Evolutionary conservation across 2,113 vertebrate species (phyloP), one percentile per base, ranked within the genome.

Genomic region (Emydura subglobosa): DNA sequence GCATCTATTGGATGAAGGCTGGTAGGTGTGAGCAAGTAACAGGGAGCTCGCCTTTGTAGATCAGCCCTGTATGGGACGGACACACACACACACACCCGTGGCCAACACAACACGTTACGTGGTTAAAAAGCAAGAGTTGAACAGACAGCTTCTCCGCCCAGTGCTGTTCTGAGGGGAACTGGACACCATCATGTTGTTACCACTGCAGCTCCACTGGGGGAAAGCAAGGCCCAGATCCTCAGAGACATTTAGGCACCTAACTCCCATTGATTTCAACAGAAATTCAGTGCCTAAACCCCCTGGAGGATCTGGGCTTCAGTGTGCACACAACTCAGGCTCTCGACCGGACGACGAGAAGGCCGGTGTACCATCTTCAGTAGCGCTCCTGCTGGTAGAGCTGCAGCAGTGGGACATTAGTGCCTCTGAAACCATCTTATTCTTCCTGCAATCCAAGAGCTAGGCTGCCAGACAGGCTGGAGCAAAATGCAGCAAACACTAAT

Each of bases 381-480:
- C 25, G 2, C 25, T 31, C 59, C 54, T 39, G 78, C 59, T 55
- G n/a, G 34, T 68, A 17, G 14, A n/a, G 65, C 68, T 39, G 19
- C 68, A 59, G 7, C 57, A 9, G n/a, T 22, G 53, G 82, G 88
- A 49, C 49, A 7, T 4, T 0, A 4, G 80, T 11, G 89, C 1
- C 10, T 17, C 68, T 1, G 4, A 74, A 61, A n/a, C 53, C 0
- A 0, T 68, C 34, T 7, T n/a, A 11, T 68, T 68, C 65, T n/a
- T 6, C 59, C 54, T 7, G 10, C 59, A 49, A 8, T 53, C n/a
- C 34, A 21, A 39, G 21, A 25, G 80, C 0, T 51, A 55, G 27
- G 55, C 31, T 87, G 76, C 42, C 42, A 22, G 92, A 51, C 31
- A 55, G 85, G 51, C 24, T 17, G 83, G 47, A 57, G 2, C 49